A percentile compares a stretch with the other conserved stretches of the same genome.
These are phyloP conservation scores for Pollimyrus isidori DNA, from an alignment of 2,113 vertebrate species.

Conservation along the genomic window DNA sequence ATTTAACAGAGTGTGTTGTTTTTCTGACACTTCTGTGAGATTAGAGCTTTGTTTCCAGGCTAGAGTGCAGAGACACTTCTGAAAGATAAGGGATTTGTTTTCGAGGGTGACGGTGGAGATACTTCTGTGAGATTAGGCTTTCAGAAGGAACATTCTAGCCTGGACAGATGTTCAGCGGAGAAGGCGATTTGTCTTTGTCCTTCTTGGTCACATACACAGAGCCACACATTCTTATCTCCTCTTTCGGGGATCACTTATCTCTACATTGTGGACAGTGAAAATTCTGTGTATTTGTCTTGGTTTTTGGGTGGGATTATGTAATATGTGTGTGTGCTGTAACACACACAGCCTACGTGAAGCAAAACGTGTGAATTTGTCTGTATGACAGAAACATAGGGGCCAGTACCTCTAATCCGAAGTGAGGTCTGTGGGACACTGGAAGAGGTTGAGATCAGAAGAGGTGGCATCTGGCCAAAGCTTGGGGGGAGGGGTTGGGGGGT, in stretches of 20 bases:
- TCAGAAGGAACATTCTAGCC: not conserved
- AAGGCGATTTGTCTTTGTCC: conserved; percentile 9
- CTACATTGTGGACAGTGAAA: not conserved
- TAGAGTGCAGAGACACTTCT: not conserved
- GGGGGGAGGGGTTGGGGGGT: not conserved
- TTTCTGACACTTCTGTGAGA: not conserved
- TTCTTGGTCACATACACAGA: not conserved
- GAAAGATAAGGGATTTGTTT: not conserved
- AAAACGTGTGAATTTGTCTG: not conserved
- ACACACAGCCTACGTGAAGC: not conserved
- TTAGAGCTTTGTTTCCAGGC: not conserved
- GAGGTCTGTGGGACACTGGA: not conserved
- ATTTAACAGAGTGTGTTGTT: not conserved
- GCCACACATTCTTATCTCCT: not conserved
- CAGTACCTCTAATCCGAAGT: not conserved
- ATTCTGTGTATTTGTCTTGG: not conserved
- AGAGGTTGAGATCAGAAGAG: not conserved
- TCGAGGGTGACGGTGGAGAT: not conserved
- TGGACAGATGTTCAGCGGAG: conserved; percentile 10
- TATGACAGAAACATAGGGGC: not conserved
- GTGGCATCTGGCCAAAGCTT: not conserved
- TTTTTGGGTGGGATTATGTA: not conserved
- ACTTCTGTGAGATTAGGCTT: conserved; percentile 7
- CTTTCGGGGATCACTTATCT: not conserved
- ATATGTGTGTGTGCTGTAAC: not conserved